Evolutionary conservation across 1,140 invertebrate species (phyloP).

Genomic region (Caenorhabditis tropicalis): DNA sequence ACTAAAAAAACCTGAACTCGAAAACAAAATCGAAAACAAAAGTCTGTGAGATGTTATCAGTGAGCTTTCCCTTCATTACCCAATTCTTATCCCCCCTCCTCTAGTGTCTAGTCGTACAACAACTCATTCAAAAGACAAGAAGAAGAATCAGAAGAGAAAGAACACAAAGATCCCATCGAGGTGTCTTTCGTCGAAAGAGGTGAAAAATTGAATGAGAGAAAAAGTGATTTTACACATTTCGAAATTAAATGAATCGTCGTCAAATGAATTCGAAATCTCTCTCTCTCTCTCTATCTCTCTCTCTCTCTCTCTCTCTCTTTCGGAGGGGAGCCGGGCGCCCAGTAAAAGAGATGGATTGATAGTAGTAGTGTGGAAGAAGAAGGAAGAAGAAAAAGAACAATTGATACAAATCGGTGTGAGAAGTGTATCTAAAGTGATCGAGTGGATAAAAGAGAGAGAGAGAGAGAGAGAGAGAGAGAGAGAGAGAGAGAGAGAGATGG

Average conservation of each 20-base stretch:
- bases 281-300: too few relatives aligned
- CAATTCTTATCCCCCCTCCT: not conserved
- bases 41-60: not conserved
- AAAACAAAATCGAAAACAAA: not conserved
- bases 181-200: not conserved
- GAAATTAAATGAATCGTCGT: slow-evolving; percentile 35
- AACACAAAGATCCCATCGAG: not conserved
- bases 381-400: slow-evolving; percentile 62
- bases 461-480: too few relatives aligned
- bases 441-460: not conserved
- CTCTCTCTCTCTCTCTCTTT: too few relatives aligned
- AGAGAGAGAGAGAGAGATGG: too few relatives aligned
- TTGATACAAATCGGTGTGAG: slow-evolving; percentile 51
- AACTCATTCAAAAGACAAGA: not conserved
- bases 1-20: not conserved
- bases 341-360: slow-evolving; percentile 37
- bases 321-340: not conserved
- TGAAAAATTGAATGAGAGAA: not conserved
- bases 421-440: not conserved
- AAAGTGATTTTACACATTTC: slow-evolving; percentile 46
- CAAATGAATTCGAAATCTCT: not conserved
- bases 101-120: not conserved
- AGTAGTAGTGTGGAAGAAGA: slow-evolving; percentile 54
- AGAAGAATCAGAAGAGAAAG: not conserved
- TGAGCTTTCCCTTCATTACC: not conserved